These are phyloP conservation scores for Cordilura impudica DNA, from an alignment of 2,888 invertebrate species.

Conservation along the genomic window DNA sequence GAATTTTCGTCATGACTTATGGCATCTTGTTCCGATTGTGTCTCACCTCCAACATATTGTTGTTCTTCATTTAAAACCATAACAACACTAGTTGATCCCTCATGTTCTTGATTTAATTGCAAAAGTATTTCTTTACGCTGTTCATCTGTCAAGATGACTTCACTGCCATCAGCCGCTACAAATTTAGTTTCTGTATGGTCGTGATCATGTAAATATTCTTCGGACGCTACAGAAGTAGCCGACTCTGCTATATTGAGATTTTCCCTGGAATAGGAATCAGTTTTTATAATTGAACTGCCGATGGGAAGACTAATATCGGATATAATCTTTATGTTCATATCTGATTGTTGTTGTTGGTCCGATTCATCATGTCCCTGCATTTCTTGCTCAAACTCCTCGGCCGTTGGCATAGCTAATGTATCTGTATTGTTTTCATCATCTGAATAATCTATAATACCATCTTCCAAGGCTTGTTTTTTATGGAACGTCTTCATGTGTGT, in stretches of 20 bases:
- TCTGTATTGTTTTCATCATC: slow-evolving; percentile 77
- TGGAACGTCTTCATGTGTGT: slow-evolving; percentile 84
- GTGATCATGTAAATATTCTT: slow-evolving; percentile 74
- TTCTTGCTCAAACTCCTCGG: slow-evolving; percentile 69
- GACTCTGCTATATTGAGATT: slow-evolving; percentile 80
- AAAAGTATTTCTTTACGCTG: slow-evolving; percentile 77
- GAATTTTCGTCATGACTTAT: slow-evolving; percentile 50
- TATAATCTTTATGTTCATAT: slow-evolving; percentile 79
- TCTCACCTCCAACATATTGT: slow-evolving; percentile 25
- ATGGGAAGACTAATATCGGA: slow-evolving; percentile 77
- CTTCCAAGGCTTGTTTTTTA: slow-evolving; percentile 81
- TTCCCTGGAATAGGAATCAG: slow-evolving; percentile 79
- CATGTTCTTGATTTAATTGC: slow-evolving; percentile 76
- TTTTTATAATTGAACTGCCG: slow-evolving; percentile 66
- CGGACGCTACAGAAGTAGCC: slow-evolving; percentile 73
- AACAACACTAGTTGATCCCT: slow-evolving; percentile 75
- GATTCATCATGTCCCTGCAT: slow-evolving; percentile 31
- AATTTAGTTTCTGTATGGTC: slow-evolving; percentile 76
- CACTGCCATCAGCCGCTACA: slow-evolving; percentile 78
- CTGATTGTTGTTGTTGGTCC: neutral
- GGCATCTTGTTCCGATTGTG: slow-evolving; percentile 45
- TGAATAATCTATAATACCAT: slow-evolving; percentile 82
- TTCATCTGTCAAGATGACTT: slow-evolving; percentile 76
- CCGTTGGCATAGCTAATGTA: slow-evolving; percentile 34
- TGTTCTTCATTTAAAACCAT: slow-evolving; percentile 76